Evolutionary conservation across 2,113 vertebrate species (phyloP).

Genomic region (Eidolon helvum): DNA sequence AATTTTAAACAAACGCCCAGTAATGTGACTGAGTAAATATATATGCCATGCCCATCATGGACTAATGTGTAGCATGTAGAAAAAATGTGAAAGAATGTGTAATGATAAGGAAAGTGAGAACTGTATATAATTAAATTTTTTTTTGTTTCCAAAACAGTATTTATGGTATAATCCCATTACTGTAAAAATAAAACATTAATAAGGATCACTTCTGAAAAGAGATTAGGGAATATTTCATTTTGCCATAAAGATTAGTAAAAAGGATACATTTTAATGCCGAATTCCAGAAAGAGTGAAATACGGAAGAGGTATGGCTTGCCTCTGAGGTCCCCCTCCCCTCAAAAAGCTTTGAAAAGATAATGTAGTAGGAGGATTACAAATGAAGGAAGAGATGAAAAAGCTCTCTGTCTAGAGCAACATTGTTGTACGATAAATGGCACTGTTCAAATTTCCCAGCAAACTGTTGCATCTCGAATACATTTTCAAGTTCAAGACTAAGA

Average conservation of each 20-base stretch:
- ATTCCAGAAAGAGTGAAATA: neutral
- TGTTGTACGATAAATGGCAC: neutral
- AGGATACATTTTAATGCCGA: neutral
- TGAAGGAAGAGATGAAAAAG: neutral
- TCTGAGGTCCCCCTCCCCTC: neutral
- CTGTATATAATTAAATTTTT: neutral
- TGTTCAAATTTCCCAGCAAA: slow-evolving; percentile 27
- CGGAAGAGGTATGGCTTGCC: neutral
- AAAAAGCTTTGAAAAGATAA: neutral
- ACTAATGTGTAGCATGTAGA: neutral
- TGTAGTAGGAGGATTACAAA: neutral
- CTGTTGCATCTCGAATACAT: slow-evolving; percentile 2
- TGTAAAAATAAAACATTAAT: neutral
- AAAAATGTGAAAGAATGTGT: neutral
- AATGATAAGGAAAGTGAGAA: neutral
- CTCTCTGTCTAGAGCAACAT: neutral
- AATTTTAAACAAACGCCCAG: neutral
- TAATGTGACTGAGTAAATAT: neutral
- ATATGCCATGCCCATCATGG: neutral
- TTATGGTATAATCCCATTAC: neutral
- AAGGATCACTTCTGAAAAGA: neutral
- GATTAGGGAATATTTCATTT: neutral
- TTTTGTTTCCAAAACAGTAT: neutral
- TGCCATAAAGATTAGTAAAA: neutral
- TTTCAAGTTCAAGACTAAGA: slow-evolving; percentile 42